Conservation (phyloP, 2,113 vertebrate species). For the Erythrocercus mccallii region DNA sequence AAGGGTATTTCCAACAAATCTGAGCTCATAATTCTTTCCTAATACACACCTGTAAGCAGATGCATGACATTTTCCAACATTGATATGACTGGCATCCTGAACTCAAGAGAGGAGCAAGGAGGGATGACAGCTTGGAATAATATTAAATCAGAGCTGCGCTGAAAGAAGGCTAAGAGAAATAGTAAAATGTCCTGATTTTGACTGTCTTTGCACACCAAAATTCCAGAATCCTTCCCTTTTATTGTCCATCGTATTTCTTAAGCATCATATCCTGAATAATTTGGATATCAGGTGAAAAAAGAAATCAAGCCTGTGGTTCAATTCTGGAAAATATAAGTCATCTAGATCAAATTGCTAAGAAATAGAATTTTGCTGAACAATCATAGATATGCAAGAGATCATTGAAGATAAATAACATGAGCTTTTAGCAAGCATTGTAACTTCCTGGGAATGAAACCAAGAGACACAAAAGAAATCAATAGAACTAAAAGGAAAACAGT, state of each 20-base stretch:
- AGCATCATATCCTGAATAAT: background rate
- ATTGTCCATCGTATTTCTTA: background rate
- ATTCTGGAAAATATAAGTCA: background rate
- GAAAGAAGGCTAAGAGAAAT: background rate
- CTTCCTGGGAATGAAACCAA: background rate
- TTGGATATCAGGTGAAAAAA: background rate
- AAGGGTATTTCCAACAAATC: background rate
- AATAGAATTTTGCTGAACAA: background rate
- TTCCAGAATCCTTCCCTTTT: background rate
- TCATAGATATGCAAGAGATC: background rate
- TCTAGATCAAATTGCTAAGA: background rate
- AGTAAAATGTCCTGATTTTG: background rate
- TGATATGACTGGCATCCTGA: background rate
- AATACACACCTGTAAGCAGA: background rate
- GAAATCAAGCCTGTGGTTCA: background rate
- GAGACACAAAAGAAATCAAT: conserved; percentile 37
- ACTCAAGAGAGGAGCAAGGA: background rate
- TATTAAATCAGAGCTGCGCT: background rate
- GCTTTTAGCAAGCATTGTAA: conserved; percentile 12
- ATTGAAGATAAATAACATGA: background rate
- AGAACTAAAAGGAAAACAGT: background rate
- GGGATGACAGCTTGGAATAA: background rate
- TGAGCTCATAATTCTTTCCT: background rate
- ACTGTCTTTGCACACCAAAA: background rate
- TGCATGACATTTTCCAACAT: background rate